These are phyloP conservation scores for Mimumesa dahlbomi DNA, from an alignment of 2,888 invertebrate species.

Conservation along the genomic window DNA sequence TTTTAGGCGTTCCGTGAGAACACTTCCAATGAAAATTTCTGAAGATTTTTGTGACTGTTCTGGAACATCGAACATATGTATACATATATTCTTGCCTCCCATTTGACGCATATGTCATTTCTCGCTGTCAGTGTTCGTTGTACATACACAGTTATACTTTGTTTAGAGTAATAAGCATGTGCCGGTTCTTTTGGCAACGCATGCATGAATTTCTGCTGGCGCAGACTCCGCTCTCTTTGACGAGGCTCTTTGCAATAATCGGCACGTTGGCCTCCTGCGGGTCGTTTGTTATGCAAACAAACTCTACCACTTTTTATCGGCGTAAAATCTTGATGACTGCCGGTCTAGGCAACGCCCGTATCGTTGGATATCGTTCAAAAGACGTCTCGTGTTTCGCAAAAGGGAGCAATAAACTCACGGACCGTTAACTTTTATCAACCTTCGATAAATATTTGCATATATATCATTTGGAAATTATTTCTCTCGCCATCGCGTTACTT, in stretches of 20 bases:
- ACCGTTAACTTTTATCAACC: too few species aligned
- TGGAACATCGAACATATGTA: too few species aligned
- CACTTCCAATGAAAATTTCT: slow-evolving; percentile 3
- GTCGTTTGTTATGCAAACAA: slow-evolving; percentile 54
- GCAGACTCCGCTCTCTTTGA: slow-evolving; percentile 29
- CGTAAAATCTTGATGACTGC: slow-evolving; percentile 25
- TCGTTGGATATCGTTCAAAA: slow-evolving; percentile 17
- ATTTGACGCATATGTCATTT: too few species aligned
- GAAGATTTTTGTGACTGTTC: neutral
- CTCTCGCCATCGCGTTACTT: too few species aligned
- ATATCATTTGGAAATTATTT: too few species aligned
- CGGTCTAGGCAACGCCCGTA: neutral
- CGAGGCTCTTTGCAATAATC: slow-evolving; percentile 41
- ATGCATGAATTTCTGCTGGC: slow-evolving; percentile 18
- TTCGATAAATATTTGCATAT: too few species aligned
- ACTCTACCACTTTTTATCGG: slow-evolving; percentile 34
- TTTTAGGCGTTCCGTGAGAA: neutral
- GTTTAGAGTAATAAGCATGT: too few species aligned
- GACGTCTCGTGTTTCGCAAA: neutral
- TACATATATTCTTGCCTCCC: too few species aligned
- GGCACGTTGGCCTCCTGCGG: slow-evolving; percentile 41
- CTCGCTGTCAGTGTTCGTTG: too few species aligned
- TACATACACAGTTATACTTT: too few species aligned
- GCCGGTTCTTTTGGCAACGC: neutral
- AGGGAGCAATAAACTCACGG: neutral